These are phyloP conservation scores for Euphonia xanthogaster DNA, from an alignment of 2,797 vertebrate genomes.

Conservation along the genomic window DNA sequence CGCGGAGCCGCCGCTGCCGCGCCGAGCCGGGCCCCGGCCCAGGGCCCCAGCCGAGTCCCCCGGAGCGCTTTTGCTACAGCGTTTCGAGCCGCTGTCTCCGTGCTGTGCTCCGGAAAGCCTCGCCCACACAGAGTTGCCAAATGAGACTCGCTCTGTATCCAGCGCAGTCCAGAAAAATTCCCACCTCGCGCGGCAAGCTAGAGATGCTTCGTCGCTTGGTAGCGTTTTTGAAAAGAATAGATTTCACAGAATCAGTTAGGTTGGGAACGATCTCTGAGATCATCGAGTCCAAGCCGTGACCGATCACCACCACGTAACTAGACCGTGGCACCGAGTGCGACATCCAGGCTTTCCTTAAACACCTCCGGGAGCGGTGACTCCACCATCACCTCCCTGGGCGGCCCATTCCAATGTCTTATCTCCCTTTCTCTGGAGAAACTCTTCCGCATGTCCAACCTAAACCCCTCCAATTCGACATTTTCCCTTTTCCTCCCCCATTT, in stretches of 20 bases:
- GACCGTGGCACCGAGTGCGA: not conserved
- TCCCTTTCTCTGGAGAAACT: not conserved
- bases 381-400: too few relatives aligned
- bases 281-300: not conserved
- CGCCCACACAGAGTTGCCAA: not conserved
- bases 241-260: not conserved
- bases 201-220: not conserved
- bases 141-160: not conserved
- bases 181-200: not conserved
- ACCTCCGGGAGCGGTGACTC: not conserved
- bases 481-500: not conserved
- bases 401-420: not conserved
- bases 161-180: not conserved
- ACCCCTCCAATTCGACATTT: not conserved
- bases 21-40: fast-evolving
- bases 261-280: not conserved
- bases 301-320: fast-evolving
- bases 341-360: not conserved
- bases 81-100: not conserved
- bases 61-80: not conserved
- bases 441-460: fast-evolving
- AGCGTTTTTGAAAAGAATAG: not conserved
- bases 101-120: not conserved
- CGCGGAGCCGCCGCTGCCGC: fast-evolving
- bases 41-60: fast-evolving